Evolutionary conservation across 2,113 vertebrate species (phyloP).

Genomic region (Gymnorhina tibicen): DNA sequence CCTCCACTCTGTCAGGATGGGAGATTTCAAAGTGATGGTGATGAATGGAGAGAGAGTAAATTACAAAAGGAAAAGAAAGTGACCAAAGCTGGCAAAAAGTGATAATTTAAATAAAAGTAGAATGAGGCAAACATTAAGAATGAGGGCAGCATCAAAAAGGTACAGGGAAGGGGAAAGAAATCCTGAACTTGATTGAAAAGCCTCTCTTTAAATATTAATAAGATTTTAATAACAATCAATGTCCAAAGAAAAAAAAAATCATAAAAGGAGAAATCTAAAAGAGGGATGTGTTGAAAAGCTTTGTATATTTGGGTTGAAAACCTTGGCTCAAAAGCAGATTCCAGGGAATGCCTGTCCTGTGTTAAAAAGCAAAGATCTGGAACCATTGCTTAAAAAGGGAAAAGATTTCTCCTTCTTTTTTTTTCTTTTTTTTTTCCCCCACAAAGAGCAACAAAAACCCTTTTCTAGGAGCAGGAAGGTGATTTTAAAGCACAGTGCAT

Average conservation of each 20-base stretch:
- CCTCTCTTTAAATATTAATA: background rate
- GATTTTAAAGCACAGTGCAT: background rate
- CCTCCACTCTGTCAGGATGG: background rate
- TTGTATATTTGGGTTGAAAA: background rate
- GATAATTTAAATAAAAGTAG: background rate
- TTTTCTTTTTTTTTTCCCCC: fast-evolving
- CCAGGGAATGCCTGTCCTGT: background rate
- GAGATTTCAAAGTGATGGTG: background rate
- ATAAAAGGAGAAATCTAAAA: background rate
- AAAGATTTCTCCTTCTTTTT: fast-evolving
- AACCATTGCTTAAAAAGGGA: background rate
- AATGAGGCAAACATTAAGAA: background rate
- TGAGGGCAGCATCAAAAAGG: background rate
- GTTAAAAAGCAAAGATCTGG: background rate
- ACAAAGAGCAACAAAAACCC: background rate
- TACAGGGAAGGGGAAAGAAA: background rate
- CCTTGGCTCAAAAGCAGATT: background rate
- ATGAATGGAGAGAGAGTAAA: background rate
- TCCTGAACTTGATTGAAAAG: background rate
- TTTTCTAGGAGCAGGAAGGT: background rate
- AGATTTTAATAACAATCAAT: background rate
- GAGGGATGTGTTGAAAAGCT: background rate
- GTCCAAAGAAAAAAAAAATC: background rate
- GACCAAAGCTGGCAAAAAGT: background rate
- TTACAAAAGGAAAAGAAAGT: background rate